Conservation (phyloP, 2,888 invertebrate species). For the Ophion ventricosus region DNA sequence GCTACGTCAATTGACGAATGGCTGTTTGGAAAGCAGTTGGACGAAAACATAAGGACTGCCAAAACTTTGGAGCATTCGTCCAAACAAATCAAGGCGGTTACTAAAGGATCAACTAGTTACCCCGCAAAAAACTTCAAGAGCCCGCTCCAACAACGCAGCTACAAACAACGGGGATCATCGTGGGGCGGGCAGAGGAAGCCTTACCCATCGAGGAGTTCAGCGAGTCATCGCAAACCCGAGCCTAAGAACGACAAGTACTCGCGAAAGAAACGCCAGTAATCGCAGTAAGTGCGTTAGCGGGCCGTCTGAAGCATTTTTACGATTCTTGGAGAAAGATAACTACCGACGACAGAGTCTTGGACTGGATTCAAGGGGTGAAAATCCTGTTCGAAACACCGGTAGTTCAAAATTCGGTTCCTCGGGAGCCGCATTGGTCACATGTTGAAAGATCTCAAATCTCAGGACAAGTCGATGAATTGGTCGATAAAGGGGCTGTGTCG, state of each 20-base stretch:
- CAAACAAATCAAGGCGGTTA: constrained; percentile 46
- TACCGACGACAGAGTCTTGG: constrained; percentile 37
- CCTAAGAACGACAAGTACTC: constrained; percentile 34
- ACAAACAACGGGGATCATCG: constrained; percentile 29
- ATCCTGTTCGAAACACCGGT: constrained; percentile 40
- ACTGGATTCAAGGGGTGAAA: constrained; percentile 42
- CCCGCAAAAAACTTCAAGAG: constrained; percentile 63
- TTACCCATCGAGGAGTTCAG: constrained; percentile 29
- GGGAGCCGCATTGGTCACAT: constrained; percentile 46
- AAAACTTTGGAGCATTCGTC: constrained; percentile 52
- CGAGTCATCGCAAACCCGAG: constrained; percentile 34
- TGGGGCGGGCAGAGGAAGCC: constrained; percentile 40
- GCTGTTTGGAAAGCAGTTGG: constrained; percentile 59
- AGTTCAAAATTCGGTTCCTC: constrained; percentile 36
- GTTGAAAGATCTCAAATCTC: constrained; percentile 43
- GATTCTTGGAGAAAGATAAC: constrained; percentile 36
- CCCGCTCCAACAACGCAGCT: constrained; percentile 52
- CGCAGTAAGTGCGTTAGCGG: constrained; percentile 47
- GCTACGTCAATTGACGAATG: constrained; percentile 56
- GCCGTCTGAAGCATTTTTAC: constrained; percentile 43
- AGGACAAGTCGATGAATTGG: constrained; percentile 35
- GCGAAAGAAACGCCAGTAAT: constrained; percentile 40
- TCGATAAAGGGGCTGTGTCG: constrained; percentile 46
- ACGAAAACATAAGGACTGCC: constrained; percentile 50
- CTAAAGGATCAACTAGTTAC: constrained; percentile 23